Evolutionary conservation across 92 coral and sea anemone species (phyloP).

Genomic region (Ricordea florida): DNA sequence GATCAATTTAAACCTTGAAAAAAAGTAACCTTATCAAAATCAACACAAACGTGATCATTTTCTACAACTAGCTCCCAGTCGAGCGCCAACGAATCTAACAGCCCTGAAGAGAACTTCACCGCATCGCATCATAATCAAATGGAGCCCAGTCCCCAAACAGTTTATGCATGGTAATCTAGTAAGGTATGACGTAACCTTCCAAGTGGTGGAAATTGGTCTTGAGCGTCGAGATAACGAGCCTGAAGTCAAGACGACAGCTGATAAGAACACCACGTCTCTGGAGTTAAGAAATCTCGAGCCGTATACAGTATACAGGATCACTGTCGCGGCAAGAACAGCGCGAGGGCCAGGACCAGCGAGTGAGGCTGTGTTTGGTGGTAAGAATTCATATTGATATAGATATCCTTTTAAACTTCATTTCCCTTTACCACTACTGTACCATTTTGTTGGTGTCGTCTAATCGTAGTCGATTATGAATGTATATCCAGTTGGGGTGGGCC

Average conservation of each 20-base stretch:
- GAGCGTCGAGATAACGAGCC: not conserved
- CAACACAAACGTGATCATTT: not conserved
- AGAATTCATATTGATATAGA: too few species aligned
- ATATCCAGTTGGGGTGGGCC: too few species aligned
- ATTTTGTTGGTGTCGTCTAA: too few species aligned
- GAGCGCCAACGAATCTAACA: constrained; percentile 61
- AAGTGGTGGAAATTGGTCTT: constrained; percentile 4
- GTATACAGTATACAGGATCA: constrained; percentile 39
- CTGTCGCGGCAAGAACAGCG: constrained; percentile 59
- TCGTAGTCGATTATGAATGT: too few species aligned
- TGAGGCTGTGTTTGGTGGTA: constrained; percentile 35
- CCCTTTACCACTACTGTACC: too few species aligned
- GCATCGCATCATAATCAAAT: constrained; percentile 35
- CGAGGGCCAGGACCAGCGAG: constrained; percentile 41
- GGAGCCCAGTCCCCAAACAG: constrained; percentile 54
- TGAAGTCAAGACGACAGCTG: not conserved
- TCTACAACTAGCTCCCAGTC: constrained; percentile 44
- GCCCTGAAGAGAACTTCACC: constrained; percentile 61
- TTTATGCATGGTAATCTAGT: constrained; percentile 51
- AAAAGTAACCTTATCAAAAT: too few species aligned
- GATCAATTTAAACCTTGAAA: not conserved
- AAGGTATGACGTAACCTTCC: constrained; percentile 46
- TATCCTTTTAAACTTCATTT: too few species aligned
- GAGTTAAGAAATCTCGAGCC: constrained; percentile 23
- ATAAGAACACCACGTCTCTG: not conserved